Percentiles rank a stretch among this genome's conserved stretches.
phyloP scores from a whole-genome alignment of 2,113 vertebrate genomes.

The Heterotilapia buettikoferi region DNA sequence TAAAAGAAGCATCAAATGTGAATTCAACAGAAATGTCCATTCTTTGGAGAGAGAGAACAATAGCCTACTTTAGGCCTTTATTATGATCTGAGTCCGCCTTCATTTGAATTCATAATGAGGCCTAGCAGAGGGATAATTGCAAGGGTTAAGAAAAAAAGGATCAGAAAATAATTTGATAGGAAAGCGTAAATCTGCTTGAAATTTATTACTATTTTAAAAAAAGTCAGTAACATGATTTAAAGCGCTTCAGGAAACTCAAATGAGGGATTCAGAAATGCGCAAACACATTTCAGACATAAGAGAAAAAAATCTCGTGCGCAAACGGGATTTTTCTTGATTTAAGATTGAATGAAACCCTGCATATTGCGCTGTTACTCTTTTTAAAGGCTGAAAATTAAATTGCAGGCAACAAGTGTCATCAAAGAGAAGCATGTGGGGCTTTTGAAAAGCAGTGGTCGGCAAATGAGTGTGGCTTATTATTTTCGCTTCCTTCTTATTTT shows the following conservation, averaged over 20 bases:
- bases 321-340: neutral
- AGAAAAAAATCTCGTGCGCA: neutral
- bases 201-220: neutral
- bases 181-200: neutral
- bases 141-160: neutral
- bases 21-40: neutral
- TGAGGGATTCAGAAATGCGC: neutral
- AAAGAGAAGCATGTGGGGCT: neutral
- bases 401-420: constrained; percentile 47
- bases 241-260: neutral
- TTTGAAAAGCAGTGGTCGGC: neutral
- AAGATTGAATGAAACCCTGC: neutral
- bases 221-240: neutral
- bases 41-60: neutral
- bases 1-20: neutral
- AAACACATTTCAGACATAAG: neutral
- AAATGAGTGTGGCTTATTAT: neutral
- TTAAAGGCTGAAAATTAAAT: neutral
- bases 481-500: neutral
- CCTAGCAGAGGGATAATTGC: neutral
- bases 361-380: neutral
- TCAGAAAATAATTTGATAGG: neutral
- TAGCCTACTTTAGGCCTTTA: neutral
- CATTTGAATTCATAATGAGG: neutral
- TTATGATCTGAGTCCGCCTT: neutral